phyloP scores from a whole-genome alignment of 2,797 vertebrate genomes.

The Phataginus tetradactyla region DNA sequence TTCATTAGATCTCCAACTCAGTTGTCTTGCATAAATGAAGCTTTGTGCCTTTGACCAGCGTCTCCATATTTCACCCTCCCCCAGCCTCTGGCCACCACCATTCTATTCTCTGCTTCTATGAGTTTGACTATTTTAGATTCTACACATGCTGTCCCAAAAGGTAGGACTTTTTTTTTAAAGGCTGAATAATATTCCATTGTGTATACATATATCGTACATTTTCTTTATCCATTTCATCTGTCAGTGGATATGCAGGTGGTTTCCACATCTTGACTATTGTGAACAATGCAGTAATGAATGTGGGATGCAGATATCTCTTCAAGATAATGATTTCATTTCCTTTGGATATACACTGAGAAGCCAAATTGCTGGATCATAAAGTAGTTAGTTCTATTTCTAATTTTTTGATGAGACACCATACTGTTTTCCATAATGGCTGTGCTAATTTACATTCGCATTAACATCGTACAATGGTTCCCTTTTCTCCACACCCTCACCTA shows the following conservation, averaged over 20 bases:
- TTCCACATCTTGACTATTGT: background rate
- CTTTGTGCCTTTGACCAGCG: no score
- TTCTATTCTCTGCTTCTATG: no score
- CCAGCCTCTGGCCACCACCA: no score
- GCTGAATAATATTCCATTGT: background rate
- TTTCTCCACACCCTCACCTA: background rate
- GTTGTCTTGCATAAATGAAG: no score
- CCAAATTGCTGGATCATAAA: background rate
- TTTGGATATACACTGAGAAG: background rate
- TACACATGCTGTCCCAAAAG: background rate
- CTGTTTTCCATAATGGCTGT: background rate
- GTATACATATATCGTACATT: background rate
- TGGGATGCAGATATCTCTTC: background rate
- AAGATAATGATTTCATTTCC: background rate
- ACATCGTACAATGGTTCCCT: background rate
- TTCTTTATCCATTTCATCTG: background rate
- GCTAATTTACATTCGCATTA: background rate
- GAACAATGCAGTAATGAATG: background rate
- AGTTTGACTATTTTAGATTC: no score
- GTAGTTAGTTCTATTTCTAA: background rate
- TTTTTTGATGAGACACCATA: background rate
- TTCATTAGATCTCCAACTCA: background rate
- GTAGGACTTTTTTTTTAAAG: background rate
- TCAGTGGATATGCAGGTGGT: background rate
- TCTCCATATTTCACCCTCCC: no score